Evolutionary conservation across 2,113 vertebrate genomes (phyloP).

Genomic region (Pagrus major): DNA sequence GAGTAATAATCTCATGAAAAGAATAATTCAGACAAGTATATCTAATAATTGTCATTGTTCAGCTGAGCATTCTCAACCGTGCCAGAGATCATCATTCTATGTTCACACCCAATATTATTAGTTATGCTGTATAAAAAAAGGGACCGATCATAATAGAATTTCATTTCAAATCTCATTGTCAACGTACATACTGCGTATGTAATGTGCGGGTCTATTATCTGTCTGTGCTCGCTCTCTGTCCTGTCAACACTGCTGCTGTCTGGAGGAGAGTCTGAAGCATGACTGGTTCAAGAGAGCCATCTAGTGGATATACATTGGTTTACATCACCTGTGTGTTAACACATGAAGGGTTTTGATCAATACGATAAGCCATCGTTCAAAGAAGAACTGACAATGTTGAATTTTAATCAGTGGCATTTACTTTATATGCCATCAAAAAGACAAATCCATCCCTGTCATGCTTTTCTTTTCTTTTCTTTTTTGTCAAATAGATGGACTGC

Average conservation of each 20-base stretch:
- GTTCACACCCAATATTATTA: slow-evolving; percentile 33
- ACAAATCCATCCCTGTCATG: no score
- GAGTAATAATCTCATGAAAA: slow-evolving; percentile 37
- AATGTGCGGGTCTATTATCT: slow-evolving; percentile 25
- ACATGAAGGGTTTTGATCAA: not conserved
- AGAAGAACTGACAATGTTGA: no score
- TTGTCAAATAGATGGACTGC: no score
- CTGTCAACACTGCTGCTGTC: not conserved
- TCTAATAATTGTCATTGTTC: slow-evolving; percentile 25
- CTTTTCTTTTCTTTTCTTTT: no score
- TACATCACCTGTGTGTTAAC: not conserved
- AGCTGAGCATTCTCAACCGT: slow-evolving; percentile 7
- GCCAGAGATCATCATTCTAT: slow-evolving; percentile 34
- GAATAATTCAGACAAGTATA: slow-evolving; percentile 29
- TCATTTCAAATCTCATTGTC: slow-evolving; percentile 18
- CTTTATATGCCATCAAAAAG: no score
- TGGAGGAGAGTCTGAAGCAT: not conserved
- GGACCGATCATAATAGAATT: slow-evolving; percentile 24
- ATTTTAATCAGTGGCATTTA: no score
- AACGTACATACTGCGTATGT: slow-evolving; percentile 17
- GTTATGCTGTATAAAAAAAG: not conserved
- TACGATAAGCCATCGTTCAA: no score
- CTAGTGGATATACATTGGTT: slow-evolving; percentile 52
- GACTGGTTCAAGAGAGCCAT: slow-evolving; percentile 64
- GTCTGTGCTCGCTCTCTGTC: not conserved